Evolutionary conservation across 2,113 vertebrate genomes (phyloP).

Genomic region (Tragelaphus imberbis): DNA sequence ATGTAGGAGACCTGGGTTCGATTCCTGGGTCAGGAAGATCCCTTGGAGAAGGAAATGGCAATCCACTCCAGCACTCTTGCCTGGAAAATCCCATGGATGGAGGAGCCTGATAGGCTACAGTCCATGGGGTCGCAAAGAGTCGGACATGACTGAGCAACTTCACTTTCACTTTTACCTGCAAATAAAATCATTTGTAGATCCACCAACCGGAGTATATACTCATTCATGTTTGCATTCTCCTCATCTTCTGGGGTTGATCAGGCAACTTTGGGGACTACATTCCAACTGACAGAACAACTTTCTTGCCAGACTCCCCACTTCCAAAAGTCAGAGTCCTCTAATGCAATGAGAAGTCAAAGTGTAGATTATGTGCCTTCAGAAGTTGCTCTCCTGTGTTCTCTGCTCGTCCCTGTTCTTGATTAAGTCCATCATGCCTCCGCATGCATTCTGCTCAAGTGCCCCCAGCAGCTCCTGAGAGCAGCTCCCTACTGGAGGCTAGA

Average conservation of each 20-base stretch:
- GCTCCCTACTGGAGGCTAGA: not conserved
- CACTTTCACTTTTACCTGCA: no score
- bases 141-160: no score
- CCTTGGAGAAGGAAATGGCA: no score
- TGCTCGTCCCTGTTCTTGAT: not conserved
- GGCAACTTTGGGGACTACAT: not conserved
- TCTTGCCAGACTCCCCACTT: not conserved
- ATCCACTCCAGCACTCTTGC: no score
- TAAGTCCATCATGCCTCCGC: no score
- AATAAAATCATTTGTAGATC: not conserved
- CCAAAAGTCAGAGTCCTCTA: no score
- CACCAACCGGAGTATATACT: not conserved
- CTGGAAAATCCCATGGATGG: no score
- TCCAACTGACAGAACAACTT: not conserved
- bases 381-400: not conserved
- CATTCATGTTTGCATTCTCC: not conserved
- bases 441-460: not conserved
- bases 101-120: no score
- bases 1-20: no score
- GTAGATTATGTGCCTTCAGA: not conserved
- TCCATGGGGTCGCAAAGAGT: no score
- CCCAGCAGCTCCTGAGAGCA: not conserved
- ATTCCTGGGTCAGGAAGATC: no score
- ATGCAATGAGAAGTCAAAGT: not conserved
- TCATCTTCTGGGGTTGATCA: not conserved